Base-by-base conservation (phyloP, 2,888 invertebrate species). In the Phania funesta region DNA sequence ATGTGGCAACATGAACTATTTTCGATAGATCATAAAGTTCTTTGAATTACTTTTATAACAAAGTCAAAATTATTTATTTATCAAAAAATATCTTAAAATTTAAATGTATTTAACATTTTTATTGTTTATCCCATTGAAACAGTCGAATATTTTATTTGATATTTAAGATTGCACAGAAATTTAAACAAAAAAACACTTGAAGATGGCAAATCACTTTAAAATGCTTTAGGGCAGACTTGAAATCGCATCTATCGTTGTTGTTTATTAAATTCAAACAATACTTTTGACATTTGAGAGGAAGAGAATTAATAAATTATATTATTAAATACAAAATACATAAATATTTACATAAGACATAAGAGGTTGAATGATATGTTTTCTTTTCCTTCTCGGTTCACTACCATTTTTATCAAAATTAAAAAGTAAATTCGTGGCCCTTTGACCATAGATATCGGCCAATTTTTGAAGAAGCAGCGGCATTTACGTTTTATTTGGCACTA, bases 81-180 rank as follows among this genome's bases (percentile, higher is more conserved):
- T 3, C 50, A 50, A 32, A 65, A 29, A n/a, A 48, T 5, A 58
- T 35, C 4, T 9, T 32, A 20, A 29, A 22, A 32, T 50, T 24
- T 5, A 38, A 26, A 16, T 38, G 22, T 20, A 18, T 32, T 18
- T 50, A 50, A 22, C 24, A n/a, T 56, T 22, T 9, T 56, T 29
- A 26, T 38, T 54, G 52, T 54, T 64, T 62, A 44, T 29, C 26
- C 50, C 29, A 68, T 32, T 58, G 20, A 56, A 74, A 11, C 24
- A 62, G 32, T 52, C 60, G 46, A 20, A 38, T 74, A 16, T 56
- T 73, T 32, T 62, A 41, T 50, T 26, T 67, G 65, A 74, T 83
- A 80, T 58, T 74, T 76, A 60, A 60, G 22, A 79, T 82, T 54
- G 35, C 67, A 64, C 74, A 64, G 50, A 77, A 56, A 50, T 77